Percentiles rank a stretch among this genome's conserved stretches.
These are phyloP conservation scores for Marronus borbonicus DNA, from an alignment of 2,888 invertebrate species.

Conservation along the genomic window DNA sequence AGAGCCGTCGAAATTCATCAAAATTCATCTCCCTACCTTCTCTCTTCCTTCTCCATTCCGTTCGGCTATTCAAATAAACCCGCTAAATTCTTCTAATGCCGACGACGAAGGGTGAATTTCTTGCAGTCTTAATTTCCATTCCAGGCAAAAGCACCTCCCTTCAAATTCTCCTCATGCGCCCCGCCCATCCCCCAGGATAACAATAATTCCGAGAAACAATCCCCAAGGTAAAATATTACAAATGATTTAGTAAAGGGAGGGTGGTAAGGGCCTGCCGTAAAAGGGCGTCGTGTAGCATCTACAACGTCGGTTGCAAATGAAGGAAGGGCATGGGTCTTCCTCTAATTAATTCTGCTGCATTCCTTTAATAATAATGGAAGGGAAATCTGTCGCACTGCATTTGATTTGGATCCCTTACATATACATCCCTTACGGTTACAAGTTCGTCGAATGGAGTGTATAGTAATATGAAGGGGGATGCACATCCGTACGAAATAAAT, in stretches of 20 bases:
- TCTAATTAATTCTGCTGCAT: conserved; percentile 31
- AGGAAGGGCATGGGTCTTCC: not conserved
- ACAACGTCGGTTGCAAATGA: not conserved
- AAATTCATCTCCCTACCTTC: not conserved
- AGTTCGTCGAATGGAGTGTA: not conserved
- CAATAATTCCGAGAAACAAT: conserved; percentile 31
- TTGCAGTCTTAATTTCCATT: conserved; percentile 12
- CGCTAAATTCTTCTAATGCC: conserved; percentile 29
- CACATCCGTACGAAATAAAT: too few species aligned
- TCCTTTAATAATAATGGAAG: conserved; percentile 5
- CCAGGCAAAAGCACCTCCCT: too few species aligned
- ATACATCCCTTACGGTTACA: not conserved
- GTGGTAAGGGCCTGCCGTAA: not conserved
- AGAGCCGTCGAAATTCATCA: not conserved
- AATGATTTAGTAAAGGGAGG: conserved; percentile 11
- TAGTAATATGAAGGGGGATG: not conserved
- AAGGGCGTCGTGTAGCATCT: not conserved
- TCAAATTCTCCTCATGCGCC: not conserved
- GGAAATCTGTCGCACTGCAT: not conserved
- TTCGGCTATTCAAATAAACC: conserved; percentile 7
- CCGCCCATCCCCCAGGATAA: conserved; percentile 7
- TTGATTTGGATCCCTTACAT: not conserved
- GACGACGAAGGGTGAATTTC: conserved; percentile 31
- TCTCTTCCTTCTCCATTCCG: not conserved
- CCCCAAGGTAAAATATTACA: conserved; percentile 35